These are phyloP conservation scores for Anthonomus grandis DNA, from an alignment of 1,140 invertebrate species.

Conservation along the genomic window DNA sequence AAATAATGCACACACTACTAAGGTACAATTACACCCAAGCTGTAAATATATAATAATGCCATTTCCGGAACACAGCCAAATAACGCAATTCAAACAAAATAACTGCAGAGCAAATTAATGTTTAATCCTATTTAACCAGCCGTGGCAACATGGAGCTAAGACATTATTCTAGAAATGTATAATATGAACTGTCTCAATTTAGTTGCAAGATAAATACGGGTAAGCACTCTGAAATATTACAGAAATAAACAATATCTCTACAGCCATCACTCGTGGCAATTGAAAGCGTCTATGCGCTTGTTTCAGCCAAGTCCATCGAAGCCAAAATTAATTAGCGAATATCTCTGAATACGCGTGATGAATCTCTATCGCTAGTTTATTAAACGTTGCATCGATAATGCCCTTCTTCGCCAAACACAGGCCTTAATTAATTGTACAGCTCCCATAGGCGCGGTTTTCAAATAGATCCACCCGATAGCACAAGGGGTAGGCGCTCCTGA, in stretches of 20 bases:
- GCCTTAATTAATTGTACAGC: conserved; percentile 13
- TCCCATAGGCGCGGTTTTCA: too few relatives aligned
- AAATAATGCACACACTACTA: too few relatives aligned
- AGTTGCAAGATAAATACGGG: not conserved
- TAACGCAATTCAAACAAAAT: not conserved
- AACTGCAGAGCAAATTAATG: not conserved
- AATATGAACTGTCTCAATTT: not conserved
- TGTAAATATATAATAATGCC: too few relatives aligned
- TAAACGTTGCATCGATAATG: not conserved
- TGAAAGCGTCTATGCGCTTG: not conserved
- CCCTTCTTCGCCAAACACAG: not conserved
- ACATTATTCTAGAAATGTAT: not conserved
- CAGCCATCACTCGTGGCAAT: not conserved
- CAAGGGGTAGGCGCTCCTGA: too few relatives aligned
- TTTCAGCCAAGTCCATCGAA: not conserved
- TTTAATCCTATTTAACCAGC: not conserved
- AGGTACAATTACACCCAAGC: too few relatives aligned
- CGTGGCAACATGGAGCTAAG: not conserved
- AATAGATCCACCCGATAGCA: too few relatives aligned
- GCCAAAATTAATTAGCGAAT: not conserved
- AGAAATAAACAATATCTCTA: not conserved
- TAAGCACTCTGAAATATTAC: not conserved
- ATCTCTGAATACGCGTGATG: not conserved
- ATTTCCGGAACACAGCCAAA: too few relatives aligned
- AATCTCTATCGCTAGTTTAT: not conserved